Conservation (phyloP, 1,140 invertebrate species). For the Drosophila kurseongensis region DNA sequence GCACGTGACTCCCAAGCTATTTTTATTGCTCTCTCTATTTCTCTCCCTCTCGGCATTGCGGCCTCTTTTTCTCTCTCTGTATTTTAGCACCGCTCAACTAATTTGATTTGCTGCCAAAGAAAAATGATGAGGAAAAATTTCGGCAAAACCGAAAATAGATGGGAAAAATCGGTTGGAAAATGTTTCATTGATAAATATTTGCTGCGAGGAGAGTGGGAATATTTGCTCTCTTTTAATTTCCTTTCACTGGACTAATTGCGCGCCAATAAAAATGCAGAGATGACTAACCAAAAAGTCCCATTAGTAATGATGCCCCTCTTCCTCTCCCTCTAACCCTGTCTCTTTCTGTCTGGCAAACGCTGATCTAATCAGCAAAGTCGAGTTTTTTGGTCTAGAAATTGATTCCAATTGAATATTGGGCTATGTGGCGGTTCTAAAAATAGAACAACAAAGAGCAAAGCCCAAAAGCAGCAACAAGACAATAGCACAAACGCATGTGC, state of each 20-base stretch:
- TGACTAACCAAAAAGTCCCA: slow-evolving; percentile 72
- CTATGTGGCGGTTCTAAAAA: slow-evolving; percentile 54
- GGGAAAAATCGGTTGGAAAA: slow-evolving; percentile 21
- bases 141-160: slow-evolving; percentile 5
- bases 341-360: neutral
- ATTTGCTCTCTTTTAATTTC: neutral
- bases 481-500: slow-evolving; percentile 50
- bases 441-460: slow-evolving; percentile 65
- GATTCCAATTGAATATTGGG: slow-evolving; percentile 59
- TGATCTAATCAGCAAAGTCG: slow-evolving; percentile 54
- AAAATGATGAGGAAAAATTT: slow-evolving; percentile 46
- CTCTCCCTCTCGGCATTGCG: neutral
- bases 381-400: slow-evolving; percentile 53
- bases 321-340: neutral
- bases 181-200: slow-evolving; percentile 73
- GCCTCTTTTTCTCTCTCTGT: neutral
- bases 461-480: slow-evolving; percentile 46
- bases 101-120: slow-evolving; percentile 64
- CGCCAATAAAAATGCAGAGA: slow-evolving; percentile 52
- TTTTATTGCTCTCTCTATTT: slow-evolving; percentile 7
- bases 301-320: slow-evolving; percentile 21
- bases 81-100: slow-evolving; percentile 56
- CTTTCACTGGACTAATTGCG: slow-evolving; percentile 65
- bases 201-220: slow-evolving; percentile 1
- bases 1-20: slow-evolving; percentile 45